phyloP scores from a whole-genome alignment of 2,113 vertebrate species.

The Myxocyprinus asiaticus region DNA sequence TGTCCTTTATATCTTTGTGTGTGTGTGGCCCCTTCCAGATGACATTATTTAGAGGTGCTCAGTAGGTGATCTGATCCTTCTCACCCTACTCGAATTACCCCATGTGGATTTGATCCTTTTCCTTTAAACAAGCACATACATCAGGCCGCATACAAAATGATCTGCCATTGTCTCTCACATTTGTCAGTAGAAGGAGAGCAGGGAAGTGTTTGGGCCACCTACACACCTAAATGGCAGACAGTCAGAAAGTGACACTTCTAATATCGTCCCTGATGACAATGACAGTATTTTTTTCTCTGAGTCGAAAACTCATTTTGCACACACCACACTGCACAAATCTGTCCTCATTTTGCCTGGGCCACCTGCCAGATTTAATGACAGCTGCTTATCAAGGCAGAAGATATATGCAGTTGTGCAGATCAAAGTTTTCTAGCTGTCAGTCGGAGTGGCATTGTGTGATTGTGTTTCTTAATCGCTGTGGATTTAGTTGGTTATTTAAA shows the following conservation, averaged over 20 bases:
- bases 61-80: conserved; percentile 36
- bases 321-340: conserved; percentile 30
- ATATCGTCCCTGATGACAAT: conserved; percentile 45
- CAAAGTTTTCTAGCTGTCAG: conserved; percentile 19
- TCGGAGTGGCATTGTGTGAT: not conserved
- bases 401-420: conserved; percentile 23
- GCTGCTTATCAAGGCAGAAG: conserved; percentile 40
- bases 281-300: conserved; percentile 36
- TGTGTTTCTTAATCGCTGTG: not conserved
- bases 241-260: conserved; percentile 44
- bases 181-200: conserved; percentile 37
- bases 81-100: conserved; percentile 38
- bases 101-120: conserved; percentile 45
- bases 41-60: conserved; percentile 34
- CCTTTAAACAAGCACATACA: conserved; percentile 36
- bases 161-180: conserved; percentile 51
- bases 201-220: conserved; percentile 42
- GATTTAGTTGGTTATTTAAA: too few species aligned
- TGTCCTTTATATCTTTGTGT: not conserved
- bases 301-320: conserved; percentile 38
- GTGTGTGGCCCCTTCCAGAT: not conserved
- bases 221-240: conserved; percentile 46
- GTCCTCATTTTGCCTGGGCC: conserved; percentile 30
- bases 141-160: conserved; percentile 34
- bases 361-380: conserved; percentile 36